Evolutionary conservation across 2,888 invertebrate genomes (phyloP), one percentile per base, ranked within the genome.

Genomic region (Kuschelorhynchus macadamiae): DNA sequence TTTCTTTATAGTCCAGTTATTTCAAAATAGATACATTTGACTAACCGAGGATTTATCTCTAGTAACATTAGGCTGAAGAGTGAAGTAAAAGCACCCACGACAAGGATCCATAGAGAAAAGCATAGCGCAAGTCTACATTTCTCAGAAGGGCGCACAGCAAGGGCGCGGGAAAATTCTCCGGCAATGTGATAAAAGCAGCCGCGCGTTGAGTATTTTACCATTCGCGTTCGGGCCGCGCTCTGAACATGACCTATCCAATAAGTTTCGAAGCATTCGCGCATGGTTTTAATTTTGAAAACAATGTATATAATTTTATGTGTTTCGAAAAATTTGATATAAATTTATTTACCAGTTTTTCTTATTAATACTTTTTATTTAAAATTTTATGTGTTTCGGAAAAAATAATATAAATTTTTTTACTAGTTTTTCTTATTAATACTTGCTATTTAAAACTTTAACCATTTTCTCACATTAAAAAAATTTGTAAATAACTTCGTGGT

Each of bases 131-230:
- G 82, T 80, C 75, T 79, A 76, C 72, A 72, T 75, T 75, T 76
- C 77, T 75, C 74, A 76, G 77, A 78, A 76, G 80, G 78, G 80
- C 75, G 77, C 75, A 75, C 74, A 74, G 77, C 77, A 79, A 81
- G 81, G 82, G 81, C 78, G 80, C 78, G 80, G 82, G 77, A 79
- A 80, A 78, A 77, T 78, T 81, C 80, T 80, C 76, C 74, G 80
- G 81, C 79, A 80, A 79, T 78, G 81, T 79, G 81, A 81, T 83
- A 82, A 81, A 83, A 71, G 67, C 71, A 50, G 41, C 67, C 56
- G 67, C 52, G 60, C 57, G 55, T 49, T 32, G 70, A 61, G 61
- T 62, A 44, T 57, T 61, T 59, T 59, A 20, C 57, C 67, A 71
- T 64, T 67, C 61, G 67, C 47, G 53, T 67, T 50, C 52, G 55